These are phyloP conservation scores for Chondrilla cf. caribensis DNA, from an alignment of 37 sponge, comb jelly and placozoan species.

Conservation along the genomic window DNA sequence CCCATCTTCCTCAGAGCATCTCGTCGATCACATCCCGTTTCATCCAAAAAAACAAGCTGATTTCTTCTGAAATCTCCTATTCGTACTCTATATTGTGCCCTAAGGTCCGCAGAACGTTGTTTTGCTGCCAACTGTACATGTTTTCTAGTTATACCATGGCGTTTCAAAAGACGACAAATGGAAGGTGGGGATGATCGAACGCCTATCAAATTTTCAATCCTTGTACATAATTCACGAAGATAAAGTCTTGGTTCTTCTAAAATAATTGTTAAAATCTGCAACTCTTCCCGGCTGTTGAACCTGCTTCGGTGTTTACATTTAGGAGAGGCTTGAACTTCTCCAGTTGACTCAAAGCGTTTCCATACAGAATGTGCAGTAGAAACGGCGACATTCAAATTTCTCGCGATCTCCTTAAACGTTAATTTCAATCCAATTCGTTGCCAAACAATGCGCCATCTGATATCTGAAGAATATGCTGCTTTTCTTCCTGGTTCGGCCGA, in stretches of 20 bases:
- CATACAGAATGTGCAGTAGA: constrained; percentile 16
- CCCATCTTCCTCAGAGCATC: not conserved
- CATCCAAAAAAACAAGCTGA: constrained; percentile 10
- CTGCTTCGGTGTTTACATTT: not conserved
- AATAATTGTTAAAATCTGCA: not conserved
- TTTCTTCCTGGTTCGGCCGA: too few species aligned
- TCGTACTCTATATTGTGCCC: constrained; percentile 34
- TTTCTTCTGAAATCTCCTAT: constrained; percentile 6
- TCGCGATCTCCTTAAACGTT: constrained; percentile 15
- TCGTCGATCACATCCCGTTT: not conserved
- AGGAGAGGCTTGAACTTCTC: constrained; percentile 7
- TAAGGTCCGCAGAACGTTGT: not conserved
- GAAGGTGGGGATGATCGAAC: not conserved
- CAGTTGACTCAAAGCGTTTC: not conserved
- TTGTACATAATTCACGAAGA: not conserved
- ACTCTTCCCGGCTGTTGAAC: not conserved
- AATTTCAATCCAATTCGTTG: not conserved
- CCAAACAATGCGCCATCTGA: constrained; percentile 28
- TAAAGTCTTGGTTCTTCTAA: constrained; percentile 32
- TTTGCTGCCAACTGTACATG: constrained; percentile 14
- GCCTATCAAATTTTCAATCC: not conserved
- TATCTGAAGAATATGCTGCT: too few species aligned
- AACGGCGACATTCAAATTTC: not conserved
- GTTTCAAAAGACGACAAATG: constrained; percentile 15
- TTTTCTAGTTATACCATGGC: constrained; percentile 29